These are phyloP conservation scores for Notocelia uddmanniana DNA, from an alignment of 2,888 invertebrate species.

Conservation along the genomic window DNA sequence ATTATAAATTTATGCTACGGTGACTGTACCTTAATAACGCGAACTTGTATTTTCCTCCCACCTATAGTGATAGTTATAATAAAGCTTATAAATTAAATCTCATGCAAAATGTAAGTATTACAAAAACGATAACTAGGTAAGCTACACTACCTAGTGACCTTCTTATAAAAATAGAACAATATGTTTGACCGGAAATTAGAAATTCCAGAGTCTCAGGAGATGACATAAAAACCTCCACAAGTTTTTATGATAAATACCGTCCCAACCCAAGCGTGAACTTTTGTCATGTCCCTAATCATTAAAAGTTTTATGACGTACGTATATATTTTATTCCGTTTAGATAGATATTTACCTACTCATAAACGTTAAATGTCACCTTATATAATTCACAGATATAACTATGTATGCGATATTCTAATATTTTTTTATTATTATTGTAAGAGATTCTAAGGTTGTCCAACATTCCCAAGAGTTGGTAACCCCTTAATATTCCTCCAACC, in stretches of 20 bases:
- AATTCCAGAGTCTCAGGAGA: constrained; percentile 58
- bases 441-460: too few relatives aligned
- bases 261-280: constrained; percentile 49
- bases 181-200: constrained; percentile 73
- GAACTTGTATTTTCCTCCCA: too few relatives aligned
- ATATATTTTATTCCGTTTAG: not conserved
- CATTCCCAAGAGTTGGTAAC: too few relatives aligned
- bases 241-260: constrained; percentile 58
- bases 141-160: constrained; percentile 1
- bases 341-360: too few relatives aligned
- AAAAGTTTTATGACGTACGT: constrained; percentile 16
- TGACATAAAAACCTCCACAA: constrained; percentile 53
- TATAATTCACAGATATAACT: not conserved
- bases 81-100: not conserved
- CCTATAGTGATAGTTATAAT: not conserved
- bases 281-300: constrained; percentile 34
- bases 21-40: not conserved
- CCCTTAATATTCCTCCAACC: not conserved
- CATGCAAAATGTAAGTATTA: not conserved
- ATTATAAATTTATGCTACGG: too few relatives aligned
- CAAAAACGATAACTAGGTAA: not conserved
- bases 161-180: constrained; percentile 26
- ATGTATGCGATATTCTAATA: too few relatives aligned
- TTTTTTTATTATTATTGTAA: too few relatives aligned
- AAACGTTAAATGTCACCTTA: not conserved